Conservation (phyloP, 2,113 vertebrate species). For the Sclerurus mexicanus region DNA sequence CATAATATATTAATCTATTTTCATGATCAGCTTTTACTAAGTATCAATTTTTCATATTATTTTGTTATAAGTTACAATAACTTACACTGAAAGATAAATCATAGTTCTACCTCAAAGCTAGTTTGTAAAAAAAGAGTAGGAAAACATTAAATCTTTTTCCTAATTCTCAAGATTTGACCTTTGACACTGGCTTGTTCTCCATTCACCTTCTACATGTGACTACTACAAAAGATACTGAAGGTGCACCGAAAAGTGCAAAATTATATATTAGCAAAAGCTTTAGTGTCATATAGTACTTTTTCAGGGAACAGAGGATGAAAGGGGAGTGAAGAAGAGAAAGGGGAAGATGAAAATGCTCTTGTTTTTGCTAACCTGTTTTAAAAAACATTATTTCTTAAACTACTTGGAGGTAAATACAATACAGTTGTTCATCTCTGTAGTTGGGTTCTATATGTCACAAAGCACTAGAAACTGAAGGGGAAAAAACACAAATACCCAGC, state of each 20-base stretch:
- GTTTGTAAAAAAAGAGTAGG: neutral
- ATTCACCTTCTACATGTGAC: neutral
- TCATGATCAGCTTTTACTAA: neutral
- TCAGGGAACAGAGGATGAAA: neutral
- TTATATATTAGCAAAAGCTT: neutral
- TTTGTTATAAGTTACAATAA: neutral
- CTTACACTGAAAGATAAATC: neutral
- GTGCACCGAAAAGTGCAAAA: neutral
- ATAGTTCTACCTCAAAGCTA: neutral
- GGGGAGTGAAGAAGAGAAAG: neutral
- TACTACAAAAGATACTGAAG: neutral
- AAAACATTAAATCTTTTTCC: neutral
- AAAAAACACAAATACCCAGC: neutral
- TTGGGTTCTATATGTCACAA: neutral
- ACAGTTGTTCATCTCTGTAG: neutral
- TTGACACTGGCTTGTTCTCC: neutral
- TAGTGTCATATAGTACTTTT: neutral
- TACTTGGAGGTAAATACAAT: neutral
- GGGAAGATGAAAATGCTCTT: neutral
- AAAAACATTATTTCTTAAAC: neutral
- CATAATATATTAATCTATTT: neutral
- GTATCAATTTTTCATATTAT: neutral
- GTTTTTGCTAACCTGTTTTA: neutral
- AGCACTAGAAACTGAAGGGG: neutral
- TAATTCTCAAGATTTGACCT: neutral